These are phyloP conservation scores for Pluvianellus socialis DNA, from an alignment of 2,113 vertebrate genomes.

Conservation along the genomic window DNA sequence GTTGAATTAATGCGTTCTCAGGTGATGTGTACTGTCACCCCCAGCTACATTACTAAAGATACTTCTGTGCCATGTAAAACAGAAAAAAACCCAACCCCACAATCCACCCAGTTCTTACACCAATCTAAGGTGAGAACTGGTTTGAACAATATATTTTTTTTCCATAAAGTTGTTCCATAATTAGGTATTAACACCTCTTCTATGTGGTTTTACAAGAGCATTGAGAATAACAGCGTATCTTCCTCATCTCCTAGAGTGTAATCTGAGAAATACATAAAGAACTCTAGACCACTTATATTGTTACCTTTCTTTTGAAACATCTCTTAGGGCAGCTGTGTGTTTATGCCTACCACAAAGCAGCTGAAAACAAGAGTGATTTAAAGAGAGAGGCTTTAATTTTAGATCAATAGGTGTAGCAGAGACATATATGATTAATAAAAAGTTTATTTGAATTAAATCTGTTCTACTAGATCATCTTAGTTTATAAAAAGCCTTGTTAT, in stretches of 20 bases:
- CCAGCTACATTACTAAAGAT: neutral
- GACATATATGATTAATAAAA: neutral
- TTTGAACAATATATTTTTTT: slow-evolving; percentile 25
- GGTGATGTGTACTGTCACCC: too few relatives aligned
- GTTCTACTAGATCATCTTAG: neutral
- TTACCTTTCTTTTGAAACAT: slow-evolving; percentile 12
- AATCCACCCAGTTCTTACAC: neutral
- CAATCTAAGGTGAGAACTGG: neutral
- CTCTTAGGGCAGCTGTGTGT: slow-evolving; percentile 43
- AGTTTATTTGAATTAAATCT: neutral
- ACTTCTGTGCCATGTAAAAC: neutral
- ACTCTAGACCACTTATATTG: neutral
- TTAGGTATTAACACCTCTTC: slow-evolving; percentile 10
- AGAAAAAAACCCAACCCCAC: neutral
- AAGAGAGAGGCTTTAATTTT: neutral
- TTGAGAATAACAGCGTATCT: neutral
- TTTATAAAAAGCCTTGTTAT: neutral
- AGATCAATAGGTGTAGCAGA: neutral
- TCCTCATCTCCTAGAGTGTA: slow-evolving; percentile 16
- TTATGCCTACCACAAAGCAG: slow-evolving; percentile 24
- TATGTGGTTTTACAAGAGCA: neutral
- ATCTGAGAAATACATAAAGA: slow-evolving; percentile 28
- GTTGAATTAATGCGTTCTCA: neutral
- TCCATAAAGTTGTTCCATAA: neutral
- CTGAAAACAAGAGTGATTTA: neutral